Base-by-base conservation (phyloP, 2,113 vertebrate genomes). In the Ctenodactylus gundi region DNA sequence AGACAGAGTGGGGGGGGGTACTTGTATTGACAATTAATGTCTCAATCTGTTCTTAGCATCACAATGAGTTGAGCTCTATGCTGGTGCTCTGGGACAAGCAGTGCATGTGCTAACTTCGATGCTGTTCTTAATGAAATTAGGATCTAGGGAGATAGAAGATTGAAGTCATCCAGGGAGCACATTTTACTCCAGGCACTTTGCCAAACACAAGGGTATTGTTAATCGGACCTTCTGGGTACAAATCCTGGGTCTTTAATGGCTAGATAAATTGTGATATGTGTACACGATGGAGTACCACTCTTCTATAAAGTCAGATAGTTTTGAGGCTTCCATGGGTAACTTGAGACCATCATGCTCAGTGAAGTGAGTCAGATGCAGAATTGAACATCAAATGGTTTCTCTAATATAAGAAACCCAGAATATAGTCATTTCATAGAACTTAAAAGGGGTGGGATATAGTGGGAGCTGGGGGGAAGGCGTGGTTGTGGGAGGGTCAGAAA, bases 31-130 rank as follows among this genome's bases (percentile, higher is more conserved):
- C 14, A 77, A 64, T 55, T 67, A 58, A 70, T 58, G 39, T 11
- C n/a, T n/a, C 87, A 85, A 76, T 57, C 29, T 15, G 90, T 10
- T 55, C n/a, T 53, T 25, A 36, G 2, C 15, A 39, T n/a, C 49
- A 27, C 8, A 12, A 4, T 3, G 58, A 21, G 7, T 34, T 92
- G 44, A 53, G 29, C 10, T 64, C n/a, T 51, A 1, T 1, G 4
- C 21, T 6, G 0, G 4, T 49, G 11, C 4, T 53, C 1, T 3
- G 20, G 6, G 31, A 68, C 3, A 41, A 2, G 12, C 36, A 36
- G 29, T 31, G 5, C 2, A 84, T 44, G 1, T 64, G 11, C 27
- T 75, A 70, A 58, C 18, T 3, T 29, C 27, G 53, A 51, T 0
- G 1, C 3, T 64, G 39, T 75, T 51, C 13, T 53, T 39, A 73